Evolutionary conservation across 1,140 invertebrate species (phyloP).

Genomic region (Camponotus pennsylvanicus): DNA sequence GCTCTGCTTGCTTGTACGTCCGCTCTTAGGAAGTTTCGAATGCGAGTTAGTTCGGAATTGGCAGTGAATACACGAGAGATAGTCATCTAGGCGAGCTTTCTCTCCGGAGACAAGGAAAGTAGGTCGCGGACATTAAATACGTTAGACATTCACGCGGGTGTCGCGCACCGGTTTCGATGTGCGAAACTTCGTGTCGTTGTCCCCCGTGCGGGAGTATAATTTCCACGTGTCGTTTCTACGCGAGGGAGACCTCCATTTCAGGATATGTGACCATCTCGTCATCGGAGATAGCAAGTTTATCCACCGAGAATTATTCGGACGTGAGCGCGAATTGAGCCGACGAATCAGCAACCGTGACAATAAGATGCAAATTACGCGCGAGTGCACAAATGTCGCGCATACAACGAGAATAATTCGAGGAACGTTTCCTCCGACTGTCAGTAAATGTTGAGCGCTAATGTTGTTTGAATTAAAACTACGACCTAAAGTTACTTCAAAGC

Average conservation of each 20-base stretch:
- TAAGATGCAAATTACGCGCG: conserved; percentile 47
- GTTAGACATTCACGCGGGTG: conserved; percentile 28
- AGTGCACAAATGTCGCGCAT: not conserved
- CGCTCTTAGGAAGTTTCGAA: conserved; percentile 19
- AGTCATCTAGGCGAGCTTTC: conserved; percentile 60
- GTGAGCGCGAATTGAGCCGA: not conserved
- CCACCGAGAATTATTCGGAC: conserved; percentile 32
- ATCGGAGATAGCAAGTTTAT: conserved; percentile 8
- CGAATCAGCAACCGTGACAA: conserved; percentile 28
- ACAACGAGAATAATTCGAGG: not conserved
- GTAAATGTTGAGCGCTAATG: not conserved
- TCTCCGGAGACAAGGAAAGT: conserved; percentile 58
- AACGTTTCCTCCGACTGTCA: conserved; percentile 3
- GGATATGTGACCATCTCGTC: not conserved
- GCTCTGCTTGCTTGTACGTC: not conserved
- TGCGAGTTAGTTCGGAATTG: conserved; percentile 58
- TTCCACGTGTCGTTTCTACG: conserved; percentile 48
- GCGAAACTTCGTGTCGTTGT: conserved; percentile 32
- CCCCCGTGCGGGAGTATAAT: conserved; percentile 65
- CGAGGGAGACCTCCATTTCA: conserved; percentile 2
- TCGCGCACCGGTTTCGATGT: conserved; percentile 33
- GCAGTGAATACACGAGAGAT: conserved; percentile 49
- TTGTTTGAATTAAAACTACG: conserved; percentile 8
- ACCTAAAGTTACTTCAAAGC: not conserved
- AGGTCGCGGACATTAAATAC: conserved; percentile 69